Conservation (phyloP, 2,888 invertebrate species). For the Ctena decussata region DNA sequence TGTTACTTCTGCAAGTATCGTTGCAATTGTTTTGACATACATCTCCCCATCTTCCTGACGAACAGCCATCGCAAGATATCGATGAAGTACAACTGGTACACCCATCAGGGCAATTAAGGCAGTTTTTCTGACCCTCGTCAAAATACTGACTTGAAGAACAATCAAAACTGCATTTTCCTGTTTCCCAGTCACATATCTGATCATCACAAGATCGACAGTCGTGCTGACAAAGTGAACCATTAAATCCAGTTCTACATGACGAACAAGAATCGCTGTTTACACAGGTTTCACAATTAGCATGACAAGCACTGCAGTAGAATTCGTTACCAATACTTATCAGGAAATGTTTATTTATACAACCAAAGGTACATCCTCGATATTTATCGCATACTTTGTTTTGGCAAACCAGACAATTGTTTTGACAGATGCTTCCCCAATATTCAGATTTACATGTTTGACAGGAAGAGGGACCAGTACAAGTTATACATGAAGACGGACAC, state of each 20-base stretch:
- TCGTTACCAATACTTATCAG: background rate
- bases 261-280: background rate
- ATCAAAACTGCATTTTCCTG: background rate
- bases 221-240: background rate
- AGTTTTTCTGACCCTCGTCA: background rate
- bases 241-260: background rate
- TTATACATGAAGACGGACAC: background rate
- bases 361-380: background rate
- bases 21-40: background rate
- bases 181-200: background rate
- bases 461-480: background rate
- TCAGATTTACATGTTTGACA: background rate
- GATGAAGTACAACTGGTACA: background rate
- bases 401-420: background rate
- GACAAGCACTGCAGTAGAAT: background rate
- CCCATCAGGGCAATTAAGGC: background rate
- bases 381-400: background rate
- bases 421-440: background rate
- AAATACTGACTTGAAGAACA: background rate
- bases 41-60: background rate
- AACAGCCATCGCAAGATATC: background rate
- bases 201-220: background rate
- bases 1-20: background rate
- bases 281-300: background rate
- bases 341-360: background rate